phyloP scores from a whole-genome alignment of 2,888 invertebrate genomes.

The Cephus runcator region DNA sequence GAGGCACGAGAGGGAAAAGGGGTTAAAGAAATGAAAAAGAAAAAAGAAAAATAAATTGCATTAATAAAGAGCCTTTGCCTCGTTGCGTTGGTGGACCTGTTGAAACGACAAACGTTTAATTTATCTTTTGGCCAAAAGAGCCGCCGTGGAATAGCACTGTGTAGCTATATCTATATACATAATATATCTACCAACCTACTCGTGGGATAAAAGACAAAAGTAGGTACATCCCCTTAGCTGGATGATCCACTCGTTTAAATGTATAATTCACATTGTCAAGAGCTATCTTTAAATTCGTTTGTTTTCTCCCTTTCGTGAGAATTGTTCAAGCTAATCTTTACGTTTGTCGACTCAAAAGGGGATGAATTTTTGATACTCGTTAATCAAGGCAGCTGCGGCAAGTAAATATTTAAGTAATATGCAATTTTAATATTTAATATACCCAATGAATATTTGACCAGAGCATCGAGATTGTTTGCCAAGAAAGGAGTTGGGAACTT shows the following conservation, averaged over 20 bases:
- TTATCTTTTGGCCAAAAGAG: neutral
- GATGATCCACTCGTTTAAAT: neutral
- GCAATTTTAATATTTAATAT: neutral
- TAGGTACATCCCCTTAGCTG: neutral
- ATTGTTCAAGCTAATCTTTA: neutral
- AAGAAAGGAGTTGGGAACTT: neutral
- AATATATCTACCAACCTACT: neutral
- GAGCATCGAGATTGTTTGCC: neutral
- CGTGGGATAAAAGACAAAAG: neutral
- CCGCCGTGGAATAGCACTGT: neutral
- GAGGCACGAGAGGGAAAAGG: neutral
- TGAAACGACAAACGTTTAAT: neutral
- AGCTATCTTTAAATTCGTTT: neutral
- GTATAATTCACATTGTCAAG: neutral
- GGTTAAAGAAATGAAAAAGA: neutral
- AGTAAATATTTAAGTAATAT: neutral
- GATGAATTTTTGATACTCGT: neutral
- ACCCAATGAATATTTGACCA: neutral
- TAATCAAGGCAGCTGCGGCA: neutral
- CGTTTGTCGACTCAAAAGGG: neutral
- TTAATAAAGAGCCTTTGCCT: neutral
- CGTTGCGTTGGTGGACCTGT: neutral
- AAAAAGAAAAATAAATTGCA: neutral
- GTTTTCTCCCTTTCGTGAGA: neutral
- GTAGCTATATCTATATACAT: neutral